phyloP scores from a whole-genome alignment of 2,113 vertebrate genomes.

The Paradoxurus hermaphroditus region DNA sequence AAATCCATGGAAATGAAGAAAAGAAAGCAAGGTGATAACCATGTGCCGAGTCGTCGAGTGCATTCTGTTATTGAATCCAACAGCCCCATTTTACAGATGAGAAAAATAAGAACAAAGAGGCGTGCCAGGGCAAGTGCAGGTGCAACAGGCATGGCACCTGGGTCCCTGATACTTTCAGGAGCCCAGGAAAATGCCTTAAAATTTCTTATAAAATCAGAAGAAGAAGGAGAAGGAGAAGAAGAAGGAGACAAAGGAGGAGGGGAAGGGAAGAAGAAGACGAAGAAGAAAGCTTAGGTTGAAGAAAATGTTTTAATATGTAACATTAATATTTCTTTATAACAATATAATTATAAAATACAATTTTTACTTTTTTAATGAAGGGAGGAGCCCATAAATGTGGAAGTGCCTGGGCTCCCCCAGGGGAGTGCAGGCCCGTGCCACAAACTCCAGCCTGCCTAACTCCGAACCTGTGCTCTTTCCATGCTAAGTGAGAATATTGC shows the following conservation, averaged over 20 bases:
- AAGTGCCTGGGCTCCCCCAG: background rate
- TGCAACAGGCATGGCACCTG: rapidly evolving
- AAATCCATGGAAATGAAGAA: background rate
- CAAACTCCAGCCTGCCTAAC: background rate
- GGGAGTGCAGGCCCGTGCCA: background rate
- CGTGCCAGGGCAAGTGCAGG: rapidly evolving
- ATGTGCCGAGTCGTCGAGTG: background rate
- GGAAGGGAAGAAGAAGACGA: background rate
- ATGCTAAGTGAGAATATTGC: rapidly evolving
- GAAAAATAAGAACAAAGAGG: background rate
- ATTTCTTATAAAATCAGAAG: background rate
- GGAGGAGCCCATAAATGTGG: background rate
- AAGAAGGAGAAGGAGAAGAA: background rate
- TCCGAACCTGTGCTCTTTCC: background rate
- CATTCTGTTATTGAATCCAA: background rate
- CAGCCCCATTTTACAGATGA: background rate
- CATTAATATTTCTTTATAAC: background rate
- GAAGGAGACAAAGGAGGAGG: no score
- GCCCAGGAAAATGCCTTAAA: background rate
- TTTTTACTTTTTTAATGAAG: background rate
- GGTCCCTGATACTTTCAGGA: background rate
- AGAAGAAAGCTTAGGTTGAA: background rate
- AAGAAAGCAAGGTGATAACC: background rate
- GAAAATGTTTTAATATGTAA: background rate
- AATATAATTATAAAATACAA: background rate